phyloP scores from a whole-genome alignment of 2,113 vertebrate genomes.

The Isurus oxyrinchus region DNA sequence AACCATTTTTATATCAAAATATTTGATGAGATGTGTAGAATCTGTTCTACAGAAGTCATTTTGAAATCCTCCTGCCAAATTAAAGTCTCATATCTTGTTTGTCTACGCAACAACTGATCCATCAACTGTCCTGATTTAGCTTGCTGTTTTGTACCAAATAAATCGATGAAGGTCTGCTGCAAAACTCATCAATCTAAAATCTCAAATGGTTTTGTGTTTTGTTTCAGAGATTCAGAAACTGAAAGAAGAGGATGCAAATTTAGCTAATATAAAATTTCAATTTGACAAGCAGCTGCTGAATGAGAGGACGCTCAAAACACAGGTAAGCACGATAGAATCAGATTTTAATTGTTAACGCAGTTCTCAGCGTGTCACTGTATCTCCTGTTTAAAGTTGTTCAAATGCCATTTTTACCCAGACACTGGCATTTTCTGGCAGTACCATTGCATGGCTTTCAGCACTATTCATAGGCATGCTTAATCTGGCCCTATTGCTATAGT shows the following conservation, averaged over 20 bases:
- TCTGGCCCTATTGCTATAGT: not conserved
- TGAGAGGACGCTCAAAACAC: constrained; percentile 92
- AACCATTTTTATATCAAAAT: not conserved
- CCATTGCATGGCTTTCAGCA: not conserved
- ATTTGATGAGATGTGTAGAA: not conserved
- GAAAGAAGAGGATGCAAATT: constrained; percentile 76
- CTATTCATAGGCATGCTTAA: not conserved
- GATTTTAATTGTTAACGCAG: not conserved
- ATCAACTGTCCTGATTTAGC: not conserved
- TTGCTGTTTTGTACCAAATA: not conserved
- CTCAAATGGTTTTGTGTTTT: not conserved
- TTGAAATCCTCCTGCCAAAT: not conserved
- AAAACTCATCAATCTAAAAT: not conserved
- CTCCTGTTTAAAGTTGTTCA: not conserved
- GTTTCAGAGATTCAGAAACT: constrained; percentile 67
- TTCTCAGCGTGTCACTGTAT: not conserved
- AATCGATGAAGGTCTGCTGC: not conserved
- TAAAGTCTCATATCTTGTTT: not conserved
- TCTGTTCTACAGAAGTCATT: not conserved
- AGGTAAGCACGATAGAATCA: constrained; percentile 55
- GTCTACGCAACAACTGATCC: not conserved
- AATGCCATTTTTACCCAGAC: not conserved
- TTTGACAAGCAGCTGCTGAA: constrained; percentile 88
- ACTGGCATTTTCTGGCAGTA: not conserved
- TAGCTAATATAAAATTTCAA: constrained; percentile 69